Conservation (phyloP, 2,113 vertebrate species). For the Melanerpes formicivorus region DNA sequence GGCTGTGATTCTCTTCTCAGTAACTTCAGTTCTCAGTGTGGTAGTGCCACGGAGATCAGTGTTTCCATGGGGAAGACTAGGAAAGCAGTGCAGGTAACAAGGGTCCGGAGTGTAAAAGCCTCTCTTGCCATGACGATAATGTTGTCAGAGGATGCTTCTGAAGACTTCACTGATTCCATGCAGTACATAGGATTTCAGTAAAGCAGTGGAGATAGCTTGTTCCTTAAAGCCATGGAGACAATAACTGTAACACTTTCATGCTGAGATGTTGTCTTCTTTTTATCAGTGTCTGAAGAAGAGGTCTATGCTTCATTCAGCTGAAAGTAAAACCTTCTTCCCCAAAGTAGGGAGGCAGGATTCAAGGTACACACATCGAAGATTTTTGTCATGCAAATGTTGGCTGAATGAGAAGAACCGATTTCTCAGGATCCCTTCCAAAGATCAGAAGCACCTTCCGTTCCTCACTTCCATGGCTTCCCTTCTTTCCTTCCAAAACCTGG, state of each 20-base stretch:
- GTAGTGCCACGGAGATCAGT: background rate
- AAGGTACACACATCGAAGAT: background rate
- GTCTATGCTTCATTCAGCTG: background rate
- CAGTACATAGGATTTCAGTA: background rate
- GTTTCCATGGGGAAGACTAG: background rate
- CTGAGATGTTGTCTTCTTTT: background rate
- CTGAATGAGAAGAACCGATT: background rate
- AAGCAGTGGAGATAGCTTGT: background rate
- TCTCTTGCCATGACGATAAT: background rate
- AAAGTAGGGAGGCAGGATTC: background rate
- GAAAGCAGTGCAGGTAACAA: background rate
- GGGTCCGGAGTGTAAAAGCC: background rate
- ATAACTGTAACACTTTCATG: background rate
- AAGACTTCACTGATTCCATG: background rate
- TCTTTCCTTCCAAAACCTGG: background rate
- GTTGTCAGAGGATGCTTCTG: background rate
- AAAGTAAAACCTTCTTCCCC: background rate
- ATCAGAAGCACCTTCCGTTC: background rate
- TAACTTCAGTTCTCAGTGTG: background rate
- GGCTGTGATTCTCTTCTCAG: background rate
- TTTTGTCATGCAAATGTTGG: background rate
- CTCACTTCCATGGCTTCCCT: background rate
- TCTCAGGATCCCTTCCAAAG: background rate
- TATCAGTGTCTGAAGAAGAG: background rate
- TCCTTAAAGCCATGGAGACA: background rate